Evolutionary conservation across 2,888 invertebrate genomes (phyloP), one percentile per base, ranked within the genome.

Genomic region (Volucella inflata): DNA sequence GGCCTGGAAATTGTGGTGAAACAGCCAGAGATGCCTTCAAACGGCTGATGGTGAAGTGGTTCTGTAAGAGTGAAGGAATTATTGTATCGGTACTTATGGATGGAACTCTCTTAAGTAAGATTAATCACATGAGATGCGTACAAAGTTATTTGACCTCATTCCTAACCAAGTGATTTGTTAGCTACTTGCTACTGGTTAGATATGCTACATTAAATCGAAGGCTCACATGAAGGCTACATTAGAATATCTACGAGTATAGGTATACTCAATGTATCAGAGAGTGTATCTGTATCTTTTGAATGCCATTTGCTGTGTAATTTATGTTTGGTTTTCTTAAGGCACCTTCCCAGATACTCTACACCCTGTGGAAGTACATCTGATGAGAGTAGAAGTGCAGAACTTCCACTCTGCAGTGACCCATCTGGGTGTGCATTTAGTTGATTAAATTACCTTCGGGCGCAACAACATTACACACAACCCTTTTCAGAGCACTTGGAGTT

Each of bases 121-220:
- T 83, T 83, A 79, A 83, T 83, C 71, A 71, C 70, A 16, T n/a
- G 46, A 60, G 64, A 78, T 74, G 83, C 64, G 68, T 83, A 48
- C 67, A 16, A 51, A 60, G 60, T 68, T 53, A 38, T 68, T 72
- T 78, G 83, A 60, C 78, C 72, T 64, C 68, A 78, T 82, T 62
- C 38, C 59, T 42, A 11, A 21, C 12, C 65, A 76, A 77, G 70
- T 71, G 60, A 75, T 75, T 75, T 80, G 77, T 77, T 78, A 38
- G 72, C 57, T 77, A 50, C 48, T 59, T 53, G 62, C 64, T 50
- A 44, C 74, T 59, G 70, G 38, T 72, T 68, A 79, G 78, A 30
- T 53, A 42, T 40, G 55, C 44, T 74, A 67, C 79, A 74, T 67
- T 79, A 72, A 67, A 57, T 64, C 70, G 70, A 55, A 57, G 71